Evolutionary conservation across 2,888 invertebrate genomes (phyloP).

Genomic region (Ennomos fuscantarius): DNA sequence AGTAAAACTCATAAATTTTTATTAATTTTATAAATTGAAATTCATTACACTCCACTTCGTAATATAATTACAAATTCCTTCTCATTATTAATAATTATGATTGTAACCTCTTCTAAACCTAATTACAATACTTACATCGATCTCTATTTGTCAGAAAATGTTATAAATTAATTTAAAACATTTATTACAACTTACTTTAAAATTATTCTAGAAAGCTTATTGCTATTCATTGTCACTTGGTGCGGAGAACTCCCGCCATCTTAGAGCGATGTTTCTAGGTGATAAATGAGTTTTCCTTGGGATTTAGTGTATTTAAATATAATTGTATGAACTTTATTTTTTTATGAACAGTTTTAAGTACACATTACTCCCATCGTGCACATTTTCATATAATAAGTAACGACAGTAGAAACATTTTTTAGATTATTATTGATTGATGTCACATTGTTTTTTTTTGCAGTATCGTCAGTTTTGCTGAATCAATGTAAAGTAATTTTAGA

Average conservation of each 20-base stretch:
- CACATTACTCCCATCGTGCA: conserved; percentile 16
- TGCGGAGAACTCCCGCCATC: conserved; percentile 46
- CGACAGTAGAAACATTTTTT: no score
- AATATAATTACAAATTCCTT: conserved; percentile 82
- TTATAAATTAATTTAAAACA: conserved; percentile 72
- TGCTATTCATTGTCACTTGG: conserved; percentile 65
- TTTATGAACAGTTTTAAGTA: conserved; percentile 31
- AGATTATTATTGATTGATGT: no score
- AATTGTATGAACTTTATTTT: no score
- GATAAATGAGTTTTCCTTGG: conserved; percentile 26
- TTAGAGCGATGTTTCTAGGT: conserved; percentile 52
- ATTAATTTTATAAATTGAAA: conserved; percentile 85
- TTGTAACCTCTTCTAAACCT: conserved; percentile 74
- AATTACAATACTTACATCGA: conserved; percentile 73
- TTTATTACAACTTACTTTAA: conserved; percentile 62
- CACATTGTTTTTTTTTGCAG: no score
- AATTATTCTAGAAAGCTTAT: conserved; percentile 64
- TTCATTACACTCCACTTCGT: conserved; percentile 79
- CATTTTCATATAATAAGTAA: neutral
- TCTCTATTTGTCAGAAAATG: conserved; percentile 64
- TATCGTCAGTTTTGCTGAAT: no score
- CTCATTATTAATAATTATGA: conserved; percentile 70
- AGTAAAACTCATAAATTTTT: conserved; percentile 83
- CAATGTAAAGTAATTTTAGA: no score
- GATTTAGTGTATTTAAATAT: conserved; percentile 23